Percentiles rank a stretch among this genome's conserved stretches.
Conservation (phyloP, 1,140 invertebrate species). For the Eumeta japonica region DNA sequence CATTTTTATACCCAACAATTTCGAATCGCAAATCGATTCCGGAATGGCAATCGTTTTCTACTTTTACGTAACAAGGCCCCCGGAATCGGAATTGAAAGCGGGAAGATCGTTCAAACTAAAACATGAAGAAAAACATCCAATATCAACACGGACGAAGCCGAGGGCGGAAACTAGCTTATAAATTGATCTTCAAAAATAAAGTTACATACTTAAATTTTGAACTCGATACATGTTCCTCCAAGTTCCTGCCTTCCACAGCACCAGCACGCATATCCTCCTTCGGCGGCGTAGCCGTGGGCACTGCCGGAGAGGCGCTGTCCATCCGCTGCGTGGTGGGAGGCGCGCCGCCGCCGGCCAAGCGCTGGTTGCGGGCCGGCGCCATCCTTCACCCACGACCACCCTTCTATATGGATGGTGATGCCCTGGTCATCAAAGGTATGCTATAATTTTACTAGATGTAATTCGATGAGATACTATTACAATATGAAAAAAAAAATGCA, state of each 20-base stretch:
- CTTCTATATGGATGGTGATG: constrained; percentile 61
- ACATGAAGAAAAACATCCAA: too few relatives aligned
- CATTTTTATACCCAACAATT: too few relatives aligned
- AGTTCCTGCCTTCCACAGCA: constrained; percentile 21
- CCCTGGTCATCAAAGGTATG: constrained; percentile 63
- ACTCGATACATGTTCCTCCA: not conserved
- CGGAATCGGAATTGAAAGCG: too few relatives aligned
- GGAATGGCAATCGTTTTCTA: too few relatives aligned
- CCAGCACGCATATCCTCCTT: constrained; percentile 52
- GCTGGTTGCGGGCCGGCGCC: constrained; percentile 62
- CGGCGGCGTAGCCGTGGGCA: constrained; percentile 40
- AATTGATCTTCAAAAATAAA: too few relatives aligned
- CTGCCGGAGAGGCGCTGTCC: constrained; percentile 38
- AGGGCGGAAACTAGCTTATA: too few relatives aligned
- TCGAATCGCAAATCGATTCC: too few relatives aligned
- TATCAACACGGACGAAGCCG: too few relatives aligned
- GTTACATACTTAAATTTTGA: too few relatives aligned
- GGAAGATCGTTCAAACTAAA: too few relatives aligned
- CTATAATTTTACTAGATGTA: constrained; percentile 1
- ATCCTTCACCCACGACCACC: constrained; percentile 62
- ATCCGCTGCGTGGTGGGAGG: constrained; percentile 66
- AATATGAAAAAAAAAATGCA: not conserved
- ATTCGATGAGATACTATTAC: too few relatives aligned
- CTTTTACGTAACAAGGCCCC: too few relatives aligned
- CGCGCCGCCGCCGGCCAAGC: constrained; percentile 64